phyloP scores from a whole-genome alignment of 1,140 invertebrate genomes.

The Brachionus paranguensis region DNA sequence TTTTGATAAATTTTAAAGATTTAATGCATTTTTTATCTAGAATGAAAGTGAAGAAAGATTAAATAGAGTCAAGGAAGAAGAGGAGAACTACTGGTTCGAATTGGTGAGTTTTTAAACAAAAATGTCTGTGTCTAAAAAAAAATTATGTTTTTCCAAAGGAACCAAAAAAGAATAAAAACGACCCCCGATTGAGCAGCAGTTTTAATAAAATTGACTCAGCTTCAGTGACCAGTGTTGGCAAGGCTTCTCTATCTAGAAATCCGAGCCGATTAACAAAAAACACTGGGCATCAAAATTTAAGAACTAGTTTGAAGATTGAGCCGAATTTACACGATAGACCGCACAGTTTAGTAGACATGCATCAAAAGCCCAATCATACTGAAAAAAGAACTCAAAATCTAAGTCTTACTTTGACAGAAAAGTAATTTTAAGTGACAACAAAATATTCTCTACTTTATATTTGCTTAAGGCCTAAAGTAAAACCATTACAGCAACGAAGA shows the following conservation, averaged over 20 bases:
- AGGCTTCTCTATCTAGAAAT: background rate
- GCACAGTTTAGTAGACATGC: conserved; percentile 3
- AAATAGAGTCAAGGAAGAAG: conserved; percentile 18
- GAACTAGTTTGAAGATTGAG: background rate
- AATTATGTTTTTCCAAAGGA: background rate
- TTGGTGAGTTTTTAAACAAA: background rate
- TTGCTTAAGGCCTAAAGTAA: background rate
- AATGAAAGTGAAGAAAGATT: background rate
- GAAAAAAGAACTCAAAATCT: background rate
- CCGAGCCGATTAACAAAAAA: background rate
- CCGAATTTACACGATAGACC: background rate
- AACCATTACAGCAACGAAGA: conserved; percentile 22
- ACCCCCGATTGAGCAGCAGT: background rate
- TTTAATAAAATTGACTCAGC: background rate
- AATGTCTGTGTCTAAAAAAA: background rate
- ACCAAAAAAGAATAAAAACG: background rate
- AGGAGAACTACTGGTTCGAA: conserved; percentile 30
- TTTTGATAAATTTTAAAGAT: too few species aligned
- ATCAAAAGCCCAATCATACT: background rate
- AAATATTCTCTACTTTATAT: background rate
- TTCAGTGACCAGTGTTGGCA: background rate
- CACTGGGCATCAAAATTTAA: background rate
- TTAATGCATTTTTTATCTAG: background rate
- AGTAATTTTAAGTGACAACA: background rate
- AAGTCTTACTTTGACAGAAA: background rate